Evolutionary conservation across 1,140 invertebrate genomes (phyloP).

Genomic region (Onthophagus taurus): DNA sequence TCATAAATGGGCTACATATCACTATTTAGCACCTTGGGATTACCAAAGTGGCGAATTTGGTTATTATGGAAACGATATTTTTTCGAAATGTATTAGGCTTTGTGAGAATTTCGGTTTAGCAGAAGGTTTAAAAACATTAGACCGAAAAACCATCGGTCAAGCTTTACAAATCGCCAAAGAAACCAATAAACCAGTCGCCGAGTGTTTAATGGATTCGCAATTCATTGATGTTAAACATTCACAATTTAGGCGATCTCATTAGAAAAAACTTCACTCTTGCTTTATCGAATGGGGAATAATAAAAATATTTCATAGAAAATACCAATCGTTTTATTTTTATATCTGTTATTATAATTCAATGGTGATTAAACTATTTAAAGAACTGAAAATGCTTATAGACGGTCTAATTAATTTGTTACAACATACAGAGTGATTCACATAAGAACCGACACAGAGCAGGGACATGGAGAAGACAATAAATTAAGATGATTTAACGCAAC

Average conservation of each 20-base stretch:
- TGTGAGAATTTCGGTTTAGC: slow-evolving; percentile 55
- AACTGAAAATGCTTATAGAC: too few relatives aligned
- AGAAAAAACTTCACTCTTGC: too few relatives aligned
- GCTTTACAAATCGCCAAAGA: slow-evolving; percentile 46
- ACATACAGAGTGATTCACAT: too few relatives aligned
- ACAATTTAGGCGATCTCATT: not conserved
- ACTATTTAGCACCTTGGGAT: slow-evolving; percentile 66
- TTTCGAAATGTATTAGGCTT: slow-evolving; percentile 54
- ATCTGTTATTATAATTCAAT: too few relatives aligned
- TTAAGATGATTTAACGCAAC: too few relatives aligned
- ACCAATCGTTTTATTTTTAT: too few relatives aligned
- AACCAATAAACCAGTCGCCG: slow-evolving; percentile 41
- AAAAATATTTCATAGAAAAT: too few relatives aligned
- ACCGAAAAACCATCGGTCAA: slow-evolving; percentile 47
- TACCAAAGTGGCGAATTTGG: slow-evolving; percentile 70
- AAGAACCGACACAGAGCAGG: too few relatives aligned
- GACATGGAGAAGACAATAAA: too few relatives aligned
- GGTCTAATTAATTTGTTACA: too few relatives aligned
- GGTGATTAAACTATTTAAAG: too few relatives aligned
- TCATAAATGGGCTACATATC: slow-evolving; percentile 67
- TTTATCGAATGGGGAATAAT: too few relatives aligned
- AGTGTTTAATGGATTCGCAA: slow-evolving; percentile 42
- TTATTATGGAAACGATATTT: slow-evolving; percentile 54
- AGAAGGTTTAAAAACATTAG: slow-evolving; percentile 50
- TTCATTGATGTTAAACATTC: slow-evolving; percentile 5